phyloP scores from a whole-genome alignment of 2,797 vertebrate genomes.

The Sphenodon punctatus region DNA sequence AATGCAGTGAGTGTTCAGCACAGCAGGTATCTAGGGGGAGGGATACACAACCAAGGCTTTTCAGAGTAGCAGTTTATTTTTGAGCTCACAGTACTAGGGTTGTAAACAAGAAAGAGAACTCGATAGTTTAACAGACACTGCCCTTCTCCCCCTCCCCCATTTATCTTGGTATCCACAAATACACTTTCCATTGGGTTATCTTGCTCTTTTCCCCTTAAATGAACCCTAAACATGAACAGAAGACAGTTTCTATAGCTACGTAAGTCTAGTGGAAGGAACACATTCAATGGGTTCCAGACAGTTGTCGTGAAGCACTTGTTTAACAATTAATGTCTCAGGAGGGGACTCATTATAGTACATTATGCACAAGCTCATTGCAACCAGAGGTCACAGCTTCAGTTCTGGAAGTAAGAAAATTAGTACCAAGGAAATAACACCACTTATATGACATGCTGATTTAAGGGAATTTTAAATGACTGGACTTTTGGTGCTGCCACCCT shows the following conservation, averaged over 20 bases:
- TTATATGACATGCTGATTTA: background rate
- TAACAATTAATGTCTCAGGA: background rate
- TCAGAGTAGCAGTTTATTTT: background rate
- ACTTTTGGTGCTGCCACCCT: background rate
- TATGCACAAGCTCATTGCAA: background rate
- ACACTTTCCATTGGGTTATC: accelerated
- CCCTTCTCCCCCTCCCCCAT: too few species aligned
- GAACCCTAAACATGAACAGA: accelerated
- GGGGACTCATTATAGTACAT: background rate
- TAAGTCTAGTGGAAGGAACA: background rate
- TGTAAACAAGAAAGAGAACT: background rate
- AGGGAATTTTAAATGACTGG: background rate
- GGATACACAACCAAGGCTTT: accelerated
- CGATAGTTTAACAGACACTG: background rate
- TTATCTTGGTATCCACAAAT: background rate
- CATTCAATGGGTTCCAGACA: background rate
- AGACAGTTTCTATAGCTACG: background rate
- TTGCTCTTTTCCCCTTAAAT: background rate
- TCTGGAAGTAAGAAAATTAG: background rate
- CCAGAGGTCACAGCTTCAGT: background rate
- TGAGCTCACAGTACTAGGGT: accelerated
- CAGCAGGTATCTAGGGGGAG: background rate
- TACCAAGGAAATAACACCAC: background rate
- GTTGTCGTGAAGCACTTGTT: background rate
- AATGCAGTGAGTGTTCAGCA: background rate